These are phyloP conservation scores for Drosophila subquinaria DNA, from an alignment of 2,888 invertebrate genomes.

Conservation along the genomic window DNA sequence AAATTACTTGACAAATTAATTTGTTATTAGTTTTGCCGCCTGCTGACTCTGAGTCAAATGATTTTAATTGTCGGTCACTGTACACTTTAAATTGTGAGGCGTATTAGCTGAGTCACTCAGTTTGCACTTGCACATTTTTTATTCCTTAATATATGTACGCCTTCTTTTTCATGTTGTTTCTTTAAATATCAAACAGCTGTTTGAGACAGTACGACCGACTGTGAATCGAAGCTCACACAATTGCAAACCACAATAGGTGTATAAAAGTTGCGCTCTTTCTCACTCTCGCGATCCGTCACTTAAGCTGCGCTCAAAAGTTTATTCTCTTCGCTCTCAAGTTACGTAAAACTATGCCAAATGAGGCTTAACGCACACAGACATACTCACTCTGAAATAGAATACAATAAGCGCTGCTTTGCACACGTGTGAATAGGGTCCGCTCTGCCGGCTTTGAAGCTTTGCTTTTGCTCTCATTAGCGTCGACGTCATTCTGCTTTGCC, in stretches of 20 bases:
- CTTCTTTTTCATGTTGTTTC: slow-evolving; percentile 17
- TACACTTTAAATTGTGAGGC: slow-evolving; percentile 14
- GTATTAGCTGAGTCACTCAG: slow-evolving; percentile 22
- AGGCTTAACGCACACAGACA: slow-evolving; percentile 60
- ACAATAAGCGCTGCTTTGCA: slow-evolving; percentile 39
- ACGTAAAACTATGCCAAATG: slow-evolving; percentile 79
- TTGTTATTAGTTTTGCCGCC: slow-evolving; percentile 57
- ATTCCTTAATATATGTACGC: background rate
- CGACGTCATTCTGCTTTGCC: slow-evolving; percentile 16
- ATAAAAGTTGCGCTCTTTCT: slow-evolving; percentile 9
- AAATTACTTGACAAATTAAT: slow-evolving; percentile 75
- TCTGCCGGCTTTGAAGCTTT: slow-evolving; percentile 39
- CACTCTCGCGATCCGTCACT: slow-evolving; percentile 12
- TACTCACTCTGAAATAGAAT: slow-evolving; percentile 41
- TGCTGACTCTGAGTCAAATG: slow-evolving; percentile 45
- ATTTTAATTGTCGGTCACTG: slow-evolving; percentile 60
- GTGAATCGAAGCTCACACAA: slow-evolving; percentile 56
- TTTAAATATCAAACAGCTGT: slow-evolving; percentile 66
- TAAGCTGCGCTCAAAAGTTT: slow-evolving; percentile 54
- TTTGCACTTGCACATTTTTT: slow-evolving; percentile 1
- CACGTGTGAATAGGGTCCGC: slow-evolving; percentile 40
- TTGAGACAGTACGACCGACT: slow-evolving; percentile 41
- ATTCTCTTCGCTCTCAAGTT: slow-evolving; percentile 49
- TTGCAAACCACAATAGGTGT: slow-evolving; percentile 8
- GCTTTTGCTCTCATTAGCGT: slow-evolving; percentile 39